Evolutionary conservation across 2,113 vertebrate genomes (phyloP).

Genomic region (Gasterosteus aculeatus): DNA sequence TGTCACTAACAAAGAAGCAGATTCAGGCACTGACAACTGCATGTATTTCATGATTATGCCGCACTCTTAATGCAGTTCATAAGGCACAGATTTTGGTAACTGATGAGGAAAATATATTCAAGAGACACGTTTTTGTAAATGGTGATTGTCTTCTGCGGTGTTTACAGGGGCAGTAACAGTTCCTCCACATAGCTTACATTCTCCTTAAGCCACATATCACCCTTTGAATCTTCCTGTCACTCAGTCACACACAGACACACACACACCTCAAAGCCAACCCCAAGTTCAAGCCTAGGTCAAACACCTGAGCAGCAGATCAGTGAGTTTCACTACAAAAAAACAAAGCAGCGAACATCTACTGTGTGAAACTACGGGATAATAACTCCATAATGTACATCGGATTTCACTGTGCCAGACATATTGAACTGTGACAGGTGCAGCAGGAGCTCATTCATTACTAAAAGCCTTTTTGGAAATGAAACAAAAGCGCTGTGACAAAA

Average conservation of each 20-base stretch:
- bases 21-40: not conserved
- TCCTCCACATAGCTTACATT: slow-evolving; percentile 42
- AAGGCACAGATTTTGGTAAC: not conserved
- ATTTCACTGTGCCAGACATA: slow-evolving; percentile 17
- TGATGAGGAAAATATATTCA: not conserved
- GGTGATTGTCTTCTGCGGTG: not conserved
- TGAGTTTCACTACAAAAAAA: slow-evolving; percentile 20
- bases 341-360: not conserved
- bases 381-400: not conserved
- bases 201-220: slow-evolving; percentile 53
- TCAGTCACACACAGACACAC: slow-evolving; percentile 14
- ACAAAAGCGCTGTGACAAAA: slow-evolving; percentile 9
- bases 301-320: slow-evolving; percentile 45
- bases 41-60: not conserved
- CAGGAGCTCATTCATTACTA: not conserved
- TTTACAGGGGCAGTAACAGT: not conserved
- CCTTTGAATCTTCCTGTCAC: slow-evolving; percentile 49
- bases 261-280: slow-evolving; percentile 45
- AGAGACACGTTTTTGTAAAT: not conserved
- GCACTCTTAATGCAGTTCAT: not conserved
- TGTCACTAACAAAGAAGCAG: not conserved
- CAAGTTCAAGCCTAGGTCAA: slow-evolving; percentile 71
- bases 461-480: not conserved
- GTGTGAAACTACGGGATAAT: not conserved
- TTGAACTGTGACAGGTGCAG: slow-evolving; percentile 8